These are phyloP conservation scores for Calcarius lapponicus DNA, from an alignment of 2,797 vertebrate species.

Conservation along the genomic window DNA sequence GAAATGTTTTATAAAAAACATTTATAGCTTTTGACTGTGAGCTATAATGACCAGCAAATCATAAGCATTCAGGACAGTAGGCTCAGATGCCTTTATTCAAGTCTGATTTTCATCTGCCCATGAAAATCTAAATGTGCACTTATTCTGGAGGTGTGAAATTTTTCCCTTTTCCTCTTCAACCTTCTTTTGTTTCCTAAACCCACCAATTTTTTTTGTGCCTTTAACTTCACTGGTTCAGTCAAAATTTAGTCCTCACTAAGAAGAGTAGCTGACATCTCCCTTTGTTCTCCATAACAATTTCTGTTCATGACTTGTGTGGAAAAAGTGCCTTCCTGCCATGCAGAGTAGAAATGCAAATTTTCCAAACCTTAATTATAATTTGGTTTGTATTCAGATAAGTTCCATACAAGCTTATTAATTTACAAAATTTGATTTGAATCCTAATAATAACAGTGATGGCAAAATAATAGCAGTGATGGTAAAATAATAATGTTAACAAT, in stretches of 20 bases:
- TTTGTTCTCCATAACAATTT: background rate
- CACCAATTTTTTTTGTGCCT: background rate
- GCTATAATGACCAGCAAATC: background rate
- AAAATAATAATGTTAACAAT: background rate
- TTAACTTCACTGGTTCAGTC: background rate
- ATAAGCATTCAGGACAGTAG: background rate
- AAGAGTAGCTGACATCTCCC: background rate
- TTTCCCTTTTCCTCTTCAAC: background rate
- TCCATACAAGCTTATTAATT: slow-evolving; percentile 20
- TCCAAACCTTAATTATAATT: background rate
- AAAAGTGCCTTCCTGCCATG: background rate
- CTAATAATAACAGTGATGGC: background rate
- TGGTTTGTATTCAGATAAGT: background rate
- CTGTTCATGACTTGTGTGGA: background rate
- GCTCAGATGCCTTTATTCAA: background rate
- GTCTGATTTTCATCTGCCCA: background rate
- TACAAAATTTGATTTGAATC: background rate
- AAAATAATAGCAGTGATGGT: background rate
- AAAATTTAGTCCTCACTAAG: background rate
- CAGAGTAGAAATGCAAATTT: background rate
- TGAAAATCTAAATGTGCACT: background rate
- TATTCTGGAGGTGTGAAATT: background rate
- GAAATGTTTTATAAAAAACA: no score
- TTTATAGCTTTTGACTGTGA: background rate
- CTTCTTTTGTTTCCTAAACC: background rate